A percentile compares a stretch with the other conserved stretches of the same genome.
These are phyloP conservation scores for Trachymyrmex cornetzi DNA, from an alignment of 1,140 invertebrate genomes.

Conservation along the genomic window DNA sequence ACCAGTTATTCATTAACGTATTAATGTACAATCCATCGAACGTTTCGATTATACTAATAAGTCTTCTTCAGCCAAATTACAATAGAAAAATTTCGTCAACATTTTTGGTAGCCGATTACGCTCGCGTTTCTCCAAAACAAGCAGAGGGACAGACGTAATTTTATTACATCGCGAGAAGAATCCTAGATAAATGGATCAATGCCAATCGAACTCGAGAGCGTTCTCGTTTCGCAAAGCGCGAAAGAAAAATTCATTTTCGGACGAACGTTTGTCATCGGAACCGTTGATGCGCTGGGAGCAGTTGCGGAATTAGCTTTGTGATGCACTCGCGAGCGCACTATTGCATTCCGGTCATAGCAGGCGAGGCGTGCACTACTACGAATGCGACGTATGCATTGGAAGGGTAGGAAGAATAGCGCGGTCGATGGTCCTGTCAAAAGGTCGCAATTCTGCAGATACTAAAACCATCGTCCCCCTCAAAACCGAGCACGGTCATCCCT, in stretches of 20 bases:
- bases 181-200: not conserved
- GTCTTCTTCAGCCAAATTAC: too few species aligned
- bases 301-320: slow-evolving; percentile 38
- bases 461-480: slow-evolving; percentile 6
- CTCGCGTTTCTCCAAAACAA: not conserved
- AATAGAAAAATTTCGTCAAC: not conserved
- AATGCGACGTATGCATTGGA: not conserved
- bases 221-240: slow-evolving; percentile 19
- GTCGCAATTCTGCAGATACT: not conserved
- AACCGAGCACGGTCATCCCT: not conserved
- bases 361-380: not conserved
- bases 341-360: slow-evolving; percentile 17
- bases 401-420: not conserved
- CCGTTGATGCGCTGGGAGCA: not conserved
- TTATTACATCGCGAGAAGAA: not conserved
- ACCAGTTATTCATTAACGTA: too few species aligned
- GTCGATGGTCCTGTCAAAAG: slow-evolving; percentile 12
- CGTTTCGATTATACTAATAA: too few species aligned
- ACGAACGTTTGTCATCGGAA: slow-evolving; percentile 38
- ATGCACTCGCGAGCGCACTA: slow-evolving; percentile 28
- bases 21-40: too few species aligned
- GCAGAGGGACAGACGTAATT: not conserved
- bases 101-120: not conserved
- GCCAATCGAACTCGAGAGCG: not conserved
- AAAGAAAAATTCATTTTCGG: slow-evolving; percentile 22